Percentiles rank a stretch among this genome's conserved stretches.
Conservation (phyloP, 2,113 vertebrate genomes). For the Paradoxurus hermaphroditus region DNA sequence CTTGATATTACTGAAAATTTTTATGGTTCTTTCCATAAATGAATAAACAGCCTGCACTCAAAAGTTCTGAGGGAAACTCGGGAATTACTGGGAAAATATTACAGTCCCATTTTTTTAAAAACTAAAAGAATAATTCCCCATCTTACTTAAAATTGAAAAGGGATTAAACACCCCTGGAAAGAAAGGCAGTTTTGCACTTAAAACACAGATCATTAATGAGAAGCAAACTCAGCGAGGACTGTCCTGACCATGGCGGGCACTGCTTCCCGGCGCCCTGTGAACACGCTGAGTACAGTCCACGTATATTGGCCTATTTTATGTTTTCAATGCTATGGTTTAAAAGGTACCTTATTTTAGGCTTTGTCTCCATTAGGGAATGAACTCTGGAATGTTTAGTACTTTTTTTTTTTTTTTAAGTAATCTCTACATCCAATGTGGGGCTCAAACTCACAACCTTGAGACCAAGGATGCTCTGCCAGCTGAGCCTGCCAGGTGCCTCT, state of each 20-base stretch:
- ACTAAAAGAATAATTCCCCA: slow-evolving; percentile 38
- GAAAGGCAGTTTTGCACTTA: background rate
- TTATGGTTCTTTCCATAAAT: slow-evolving; percentile 37
- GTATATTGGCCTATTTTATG: background rate
- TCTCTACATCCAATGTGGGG: background rate
- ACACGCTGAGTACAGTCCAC: background rate
- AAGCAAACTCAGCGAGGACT: background rate
- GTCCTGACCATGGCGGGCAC: no score
- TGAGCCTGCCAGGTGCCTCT: background rate
- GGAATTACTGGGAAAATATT: background rate
- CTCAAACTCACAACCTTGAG: background rate
- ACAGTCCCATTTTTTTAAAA: slow-evolving; percentile 7
- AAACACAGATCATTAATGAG: background rate
- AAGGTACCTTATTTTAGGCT: background rate
- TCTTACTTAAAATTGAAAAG: slow-evolving; percentile 26
- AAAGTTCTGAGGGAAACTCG: slow-evolving; percentile 52
- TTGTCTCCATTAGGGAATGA: background rate
- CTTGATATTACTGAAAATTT: background rate
- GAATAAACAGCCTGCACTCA: slow-evolving; percentile 60
- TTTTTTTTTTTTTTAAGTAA: slow-evolving; percentile 6
- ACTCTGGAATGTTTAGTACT: slow-evolving; percentile 18
- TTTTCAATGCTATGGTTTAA: background rate
- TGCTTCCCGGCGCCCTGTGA: background rate
- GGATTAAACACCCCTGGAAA: background rate
- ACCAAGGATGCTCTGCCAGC: background rate